Evolutionary conservation across 2,797 vertebrate species (phyloP).

Genomic region (Muscicapa striata): DNA sequence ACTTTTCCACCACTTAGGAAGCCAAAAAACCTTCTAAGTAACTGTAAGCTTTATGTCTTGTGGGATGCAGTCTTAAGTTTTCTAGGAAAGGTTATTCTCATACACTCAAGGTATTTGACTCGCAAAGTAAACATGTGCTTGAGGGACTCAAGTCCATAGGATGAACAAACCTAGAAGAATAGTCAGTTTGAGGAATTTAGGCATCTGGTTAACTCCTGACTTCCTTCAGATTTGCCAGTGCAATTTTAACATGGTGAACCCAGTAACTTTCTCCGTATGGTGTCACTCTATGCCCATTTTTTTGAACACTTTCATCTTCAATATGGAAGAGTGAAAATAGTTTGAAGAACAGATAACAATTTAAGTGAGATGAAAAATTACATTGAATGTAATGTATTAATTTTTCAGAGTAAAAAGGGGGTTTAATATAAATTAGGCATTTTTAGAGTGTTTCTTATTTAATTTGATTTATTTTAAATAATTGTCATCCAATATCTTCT

Average conservation of each 20-base stretch:
- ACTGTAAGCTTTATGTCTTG: neutral
- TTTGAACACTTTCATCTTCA: neutral
- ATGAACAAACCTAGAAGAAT: neutral
- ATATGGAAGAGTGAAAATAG: neutral
- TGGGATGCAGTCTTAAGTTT: neutral
- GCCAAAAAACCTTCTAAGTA: neutral
- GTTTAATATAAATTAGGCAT: neutral
- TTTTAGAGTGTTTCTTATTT: neutral
- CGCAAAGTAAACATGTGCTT: accelerated
- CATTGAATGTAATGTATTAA: neutral
- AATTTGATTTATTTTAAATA: neutral
- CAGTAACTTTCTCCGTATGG: neutral
- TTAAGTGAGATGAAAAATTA: neutral
- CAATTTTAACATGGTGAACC: neutral
- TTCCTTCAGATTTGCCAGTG: neutral
- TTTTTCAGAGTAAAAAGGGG: neutral
- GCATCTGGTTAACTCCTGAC: neutral
- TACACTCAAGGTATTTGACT: neutral
- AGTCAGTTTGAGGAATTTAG: neutral
- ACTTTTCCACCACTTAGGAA: neutral
- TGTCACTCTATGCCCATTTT: neutral
- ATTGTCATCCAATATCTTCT: neutral
- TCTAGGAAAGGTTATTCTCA: neutral
- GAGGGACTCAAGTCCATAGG: neutral
- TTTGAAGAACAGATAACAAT: neutral